Evolutionary conservation across 2,797 vertebrate genomes (phyloP), one percentile per base, ranked within the genome.

Genomic region (Meda fulgida): DNA sequence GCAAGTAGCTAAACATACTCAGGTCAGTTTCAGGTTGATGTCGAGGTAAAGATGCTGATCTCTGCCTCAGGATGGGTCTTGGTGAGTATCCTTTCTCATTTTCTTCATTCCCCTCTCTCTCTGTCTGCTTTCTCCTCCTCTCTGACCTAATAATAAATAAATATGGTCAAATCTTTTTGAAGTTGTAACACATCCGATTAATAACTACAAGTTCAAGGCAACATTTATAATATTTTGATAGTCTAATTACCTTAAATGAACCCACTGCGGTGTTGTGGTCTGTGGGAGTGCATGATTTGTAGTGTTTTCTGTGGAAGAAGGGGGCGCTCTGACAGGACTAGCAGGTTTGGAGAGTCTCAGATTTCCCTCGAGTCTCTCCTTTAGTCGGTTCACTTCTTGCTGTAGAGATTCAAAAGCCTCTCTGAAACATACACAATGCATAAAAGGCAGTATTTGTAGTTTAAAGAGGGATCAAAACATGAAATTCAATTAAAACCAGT

Each of bases 311-410:
- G 77, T 88, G 38, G 87, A 23, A 16, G 81, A 0, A 76, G 77
- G 10, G 84, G 5, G 43, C 60, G 38, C 78, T 81, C 83, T 89
- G 51, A 26, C 29, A n/a, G 63, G 0, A 83, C 87, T 26, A 0
- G 34, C 19, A 46, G 82, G 34, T 75, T 11, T 85, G 7, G 88
- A 51, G 5, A 81, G 87, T 7, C 77, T 91, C 84, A 96, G 90
- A 46, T 89, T 94, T 86, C 90, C 92, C 80, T 97, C 95, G 66
- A 98, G 90, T 53, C 70, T 85, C 55, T 90, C 89, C 53, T 87
- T 95, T 67, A 98, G 95, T 78, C 26, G 89, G 58, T 86, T 92
- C 55, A 98, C 95, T 89, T 98, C 97, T 0, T 91, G 90, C 89
- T 94, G 96, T 81, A 98, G 94, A 0, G 90, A 93, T 4, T 84